These are phyloP conservation scores for Enteromius trimaculatus DNA, from an alignment of 2,797 vertebrate species.

Conservation along the genomic window DNA sequence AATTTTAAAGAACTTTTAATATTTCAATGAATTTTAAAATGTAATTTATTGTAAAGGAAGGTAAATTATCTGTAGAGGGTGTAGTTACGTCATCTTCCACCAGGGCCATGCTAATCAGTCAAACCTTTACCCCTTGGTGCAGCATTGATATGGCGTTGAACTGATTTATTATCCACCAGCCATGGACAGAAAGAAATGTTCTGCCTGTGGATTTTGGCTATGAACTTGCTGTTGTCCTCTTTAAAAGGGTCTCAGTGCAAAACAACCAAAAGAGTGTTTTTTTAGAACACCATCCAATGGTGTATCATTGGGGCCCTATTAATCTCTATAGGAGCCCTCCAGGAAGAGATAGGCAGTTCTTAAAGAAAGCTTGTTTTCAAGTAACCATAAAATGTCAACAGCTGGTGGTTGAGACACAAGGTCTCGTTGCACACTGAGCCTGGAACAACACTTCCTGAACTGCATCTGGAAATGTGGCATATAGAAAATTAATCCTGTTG, in stretches of 20 bases:
- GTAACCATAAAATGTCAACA: constrained; percentile 49
- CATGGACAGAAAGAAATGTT: constrained; percentile 19
- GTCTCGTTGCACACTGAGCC: neutral
- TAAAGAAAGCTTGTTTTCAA: constrained; percentile 34
- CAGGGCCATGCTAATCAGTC: neutral
- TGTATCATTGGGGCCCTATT: constrained; percentile 58
- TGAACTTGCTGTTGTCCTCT: constrained; percentile 59
- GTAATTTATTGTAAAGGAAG: neutral
- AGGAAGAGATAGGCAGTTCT: constrained; percentile 52
- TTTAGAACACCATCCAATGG: constrained; percentile 59
- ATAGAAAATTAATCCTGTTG: neutral
- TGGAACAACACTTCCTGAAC: constrained; percentile 9
- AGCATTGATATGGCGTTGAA: neutral
- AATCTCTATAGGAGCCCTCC: constrained; percentile 52
- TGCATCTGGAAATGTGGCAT: neutral
- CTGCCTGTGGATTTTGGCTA: constrained; percentile 38
- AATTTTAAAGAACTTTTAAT: neutral
- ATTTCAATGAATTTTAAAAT: neutral
- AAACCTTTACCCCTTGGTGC: neutral
- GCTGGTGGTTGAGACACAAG: constrained; percentile 36
- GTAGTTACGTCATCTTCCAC: neutral
- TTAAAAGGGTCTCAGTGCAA: constrained; percentile 54
- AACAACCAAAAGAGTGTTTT: constrained; percentile 56
- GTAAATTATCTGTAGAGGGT: neutral
- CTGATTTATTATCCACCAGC: constrained; percentile 16